Conservation (phyloP, 2,888 invertebrate species). For the Agrotis segetum region DNA sequence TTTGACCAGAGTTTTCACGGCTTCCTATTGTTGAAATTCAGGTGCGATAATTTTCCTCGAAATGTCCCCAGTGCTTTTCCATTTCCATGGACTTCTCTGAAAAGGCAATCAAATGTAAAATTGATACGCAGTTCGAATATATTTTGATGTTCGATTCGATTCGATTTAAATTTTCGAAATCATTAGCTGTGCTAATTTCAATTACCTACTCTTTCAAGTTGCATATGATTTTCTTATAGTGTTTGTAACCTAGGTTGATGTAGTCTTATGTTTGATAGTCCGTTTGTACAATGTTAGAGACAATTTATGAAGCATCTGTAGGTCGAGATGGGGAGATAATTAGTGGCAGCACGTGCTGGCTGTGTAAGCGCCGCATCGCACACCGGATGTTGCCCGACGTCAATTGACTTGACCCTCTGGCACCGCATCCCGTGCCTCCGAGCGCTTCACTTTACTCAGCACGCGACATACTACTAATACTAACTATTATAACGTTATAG, state of each 20-base stretch:
- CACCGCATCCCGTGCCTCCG: conserved; percentile 82
- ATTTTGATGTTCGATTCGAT: not conserved
- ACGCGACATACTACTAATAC: conserved; percentile 72
- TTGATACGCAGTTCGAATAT: not conserved
- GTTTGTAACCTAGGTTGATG: not conserved
- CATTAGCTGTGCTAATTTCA: not conserved
- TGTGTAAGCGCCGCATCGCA: conserved; percentile 74
- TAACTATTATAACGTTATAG: conserved; percentile 57
- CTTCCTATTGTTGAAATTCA: conserved; percentile 39
- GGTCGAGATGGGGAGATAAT: conserved; percentile 69
- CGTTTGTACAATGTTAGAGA: conserved; percentile 20
- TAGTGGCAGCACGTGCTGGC: conserved; percentile 81
- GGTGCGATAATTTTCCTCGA: conserved; percentile 1
- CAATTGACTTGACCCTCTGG: conserved; percentile 90
- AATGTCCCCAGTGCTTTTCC: conserved; percentile 12
- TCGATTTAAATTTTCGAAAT: conserved; percentile 4
- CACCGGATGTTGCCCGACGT: conserved; percentile 86
- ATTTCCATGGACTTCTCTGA: not conserved
- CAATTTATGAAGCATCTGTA: conserved; percentile 49
- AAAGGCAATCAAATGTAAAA: conserved; percentile 25
- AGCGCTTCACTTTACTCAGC: conserved; percentile 71
- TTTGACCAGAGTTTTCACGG: conserved; percentile 29
- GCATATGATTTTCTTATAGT: not conserved
- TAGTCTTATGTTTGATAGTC: conserved; percentile 2
- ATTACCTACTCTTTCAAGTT: conserved; percentile 16